Evolutionary conservation across 1,140 invertebrate genomes (phyloP), one percentile per base, ranked within the genome.

Genomic region (Telenomus remus): DNA sequence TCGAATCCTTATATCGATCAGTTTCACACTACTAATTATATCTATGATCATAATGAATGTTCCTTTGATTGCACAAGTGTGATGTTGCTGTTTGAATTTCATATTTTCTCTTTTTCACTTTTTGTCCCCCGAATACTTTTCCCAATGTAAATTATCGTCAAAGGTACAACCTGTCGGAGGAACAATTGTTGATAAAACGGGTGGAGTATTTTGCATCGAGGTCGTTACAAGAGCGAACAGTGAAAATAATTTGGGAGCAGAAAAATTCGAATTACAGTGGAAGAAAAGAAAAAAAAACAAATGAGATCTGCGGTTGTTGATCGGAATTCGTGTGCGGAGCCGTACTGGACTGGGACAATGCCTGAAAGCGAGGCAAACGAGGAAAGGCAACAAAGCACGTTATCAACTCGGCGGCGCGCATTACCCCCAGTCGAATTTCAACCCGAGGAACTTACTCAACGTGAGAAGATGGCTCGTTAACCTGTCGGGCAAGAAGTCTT

Each of bases 381-480:
- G 69, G 60, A 59, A 72, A 72, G 70, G 60, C 60, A 64, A 65
- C 61, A 73, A 60, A 60, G 43, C 60, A 46, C 61, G 55, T 73
- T 73, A 73, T 66, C 70, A 73, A 50, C 19, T 49, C 35, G 37
- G 35, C 19, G 19, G 19, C 19, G 19, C 49, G 51, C 69, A 44
- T 72, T 60, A 27, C 61, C 44, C 53, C 55, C 13, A 48, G 61
- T 60, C 33, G 49, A 73, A 73, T 73, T 73, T 73, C 70, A 73
- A 66, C 63, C 50, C 61, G 50, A 51, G 55, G 56, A 73, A 61
- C 70, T 73, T 73, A 73, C 57, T 49, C 57, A 56, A 75, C 69
- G 75, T 77, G 75, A 77, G 75, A 77, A 77, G 75, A 77, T 69
- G 49, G 72, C 77, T 76, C 77, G 77, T 79, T 79, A 76, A 72